Percentiles rank a stretch among this genome's conserved stretches.
phyloP scores from a whole-genome alignment of 2,113 vertebrate genomes.

The Perca schrenkii region DNA sequence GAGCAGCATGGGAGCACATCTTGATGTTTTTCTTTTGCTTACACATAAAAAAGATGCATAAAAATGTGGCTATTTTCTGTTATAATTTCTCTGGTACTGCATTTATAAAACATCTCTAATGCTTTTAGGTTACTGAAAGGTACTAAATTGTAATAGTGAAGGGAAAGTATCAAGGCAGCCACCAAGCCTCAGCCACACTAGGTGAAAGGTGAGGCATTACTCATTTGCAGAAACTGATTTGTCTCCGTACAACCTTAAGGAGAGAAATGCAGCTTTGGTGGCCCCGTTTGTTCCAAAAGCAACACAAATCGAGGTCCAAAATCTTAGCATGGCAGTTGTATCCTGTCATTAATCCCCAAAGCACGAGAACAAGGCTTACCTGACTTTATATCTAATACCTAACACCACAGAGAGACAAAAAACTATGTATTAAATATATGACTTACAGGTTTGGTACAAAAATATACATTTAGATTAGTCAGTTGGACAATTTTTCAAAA shows the following conservation, averaged over 20 bases:
- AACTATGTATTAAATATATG: constrained; percentile 45
- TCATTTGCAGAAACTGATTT: constrained; percentile 30
- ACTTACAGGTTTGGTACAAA: constrained; percentile 27
- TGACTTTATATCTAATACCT: neutral
- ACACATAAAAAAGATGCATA: neutral
- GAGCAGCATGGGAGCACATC: neutral
- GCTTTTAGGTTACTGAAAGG: neutral
- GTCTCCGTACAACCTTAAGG: neutral
- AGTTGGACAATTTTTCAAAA: neutral
- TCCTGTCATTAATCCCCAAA: constrained; percentile 37
- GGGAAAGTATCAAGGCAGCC: constrained; percentile 4
- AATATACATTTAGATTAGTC: neutral
- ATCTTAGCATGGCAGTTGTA: neutral
- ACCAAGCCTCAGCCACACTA: constrained; percentile 15
- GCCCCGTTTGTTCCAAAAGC: neutral
- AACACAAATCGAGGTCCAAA: neutral
- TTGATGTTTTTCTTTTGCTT: neutral
- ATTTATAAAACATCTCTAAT: neutral
- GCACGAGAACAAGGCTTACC: neutral
- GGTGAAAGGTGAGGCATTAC: constrained; percentile 63
- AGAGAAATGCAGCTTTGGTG: constrained; percentile 1
- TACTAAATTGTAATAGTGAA: neutral
- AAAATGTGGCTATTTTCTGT: neutral
- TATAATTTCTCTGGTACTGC: neutral
- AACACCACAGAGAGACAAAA: neutral